A percentile compares a stretch with the other conserved stretches of the same genome.
Conservation (phyloP, 2,888 invertebrate genomes). For the Schizotus pectinicornis region DNA sequence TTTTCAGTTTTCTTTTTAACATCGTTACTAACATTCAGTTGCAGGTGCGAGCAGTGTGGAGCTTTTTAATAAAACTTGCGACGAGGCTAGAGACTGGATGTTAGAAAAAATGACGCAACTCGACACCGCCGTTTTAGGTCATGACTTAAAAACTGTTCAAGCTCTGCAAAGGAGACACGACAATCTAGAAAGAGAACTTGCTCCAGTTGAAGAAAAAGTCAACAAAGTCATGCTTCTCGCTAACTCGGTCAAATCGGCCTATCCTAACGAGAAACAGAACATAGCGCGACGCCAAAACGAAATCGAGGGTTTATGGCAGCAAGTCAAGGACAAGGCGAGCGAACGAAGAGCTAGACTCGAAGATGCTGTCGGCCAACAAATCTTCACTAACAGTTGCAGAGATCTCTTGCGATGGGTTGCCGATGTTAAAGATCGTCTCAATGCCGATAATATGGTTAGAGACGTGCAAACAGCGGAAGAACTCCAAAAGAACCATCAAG, state of each 20-base stretch:
- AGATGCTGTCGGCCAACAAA: conserved; percentile 94
- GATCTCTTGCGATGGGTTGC: conserved; percentile 84
- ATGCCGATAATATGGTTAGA: conserved; percentile 77
- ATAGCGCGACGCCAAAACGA: conserved; percentile 85
- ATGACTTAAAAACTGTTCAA: conserved; percentile 89
- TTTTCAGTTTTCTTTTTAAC: too few relatives aligned
- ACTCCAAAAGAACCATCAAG: conserved; percentile 87
- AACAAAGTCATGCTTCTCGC: conserved; percentile 80
- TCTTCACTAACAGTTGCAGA: conserved; percentile 85
- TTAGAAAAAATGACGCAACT: conserved; percentile 92
- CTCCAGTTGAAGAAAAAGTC: conserved; percentile 94
- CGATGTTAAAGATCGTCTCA: conserved; percentile 78
- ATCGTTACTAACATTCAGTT: too few relatives aligned
- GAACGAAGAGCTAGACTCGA: conserved; percentile 85
- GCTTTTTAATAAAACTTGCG: conserved; percentile 93
- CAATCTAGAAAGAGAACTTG: conserved; percentile 91
- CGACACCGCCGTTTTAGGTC: conserved; percentile 77
- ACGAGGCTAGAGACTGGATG: conserved; percentile 98
- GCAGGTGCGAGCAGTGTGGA: conserved; percentile 75
- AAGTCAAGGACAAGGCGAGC: conserved; percentile 83
- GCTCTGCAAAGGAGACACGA: conserved; percentile 91
- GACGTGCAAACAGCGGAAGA: conserved; percentile 94
- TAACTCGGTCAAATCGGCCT: conserved; percentile 88
- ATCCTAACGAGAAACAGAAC: conserved; percentile 87
- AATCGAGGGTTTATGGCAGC: conserved; percentile 86